phyloP scores from a whole-genome alignment of 1,140 invertebrate species.

The Ephestia elutella region DNA sequence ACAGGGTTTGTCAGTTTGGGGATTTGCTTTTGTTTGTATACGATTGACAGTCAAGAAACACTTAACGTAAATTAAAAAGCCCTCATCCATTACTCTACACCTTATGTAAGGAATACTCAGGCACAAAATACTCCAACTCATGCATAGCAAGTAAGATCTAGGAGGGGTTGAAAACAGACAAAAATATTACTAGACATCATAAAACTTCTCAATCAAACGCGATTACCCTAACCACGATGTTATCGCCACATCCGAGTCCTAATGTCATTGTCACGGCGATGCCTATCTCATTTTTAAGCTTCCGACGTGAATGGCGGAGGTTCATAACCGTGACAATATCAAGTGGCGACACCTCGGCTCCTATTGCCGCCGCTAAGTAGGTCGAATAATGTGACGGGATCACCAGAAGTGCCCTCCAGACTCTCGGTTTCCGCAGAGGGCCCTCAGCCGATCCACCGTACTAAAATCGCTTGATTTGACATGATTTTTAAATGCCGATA shows the following conservation, averaged over 20 bases:
- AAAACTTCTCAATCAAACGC: too few species aligned
- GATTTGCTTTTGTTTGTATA: background rate
- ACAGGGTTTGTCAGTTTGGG: too few species aligned
- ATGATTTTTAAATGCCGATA: conserved; percentile 71
- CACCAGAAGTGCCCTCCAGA: conserved; percentile 46
- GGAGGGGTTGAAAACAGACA: too few species aligned
- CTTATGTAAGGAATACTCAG: too few species aligned
- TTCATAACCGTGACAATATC: conserved; percentile 28
- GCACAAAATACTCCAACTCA: too few species aligned
- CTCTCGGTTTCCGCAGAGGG: conserved; percentile 44
- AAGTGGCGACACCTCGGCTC: conserved; percentile 49
- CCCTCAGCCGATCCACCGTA: conserved; percentile 48
- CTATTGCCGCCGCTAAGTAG: conserved; percentile 58
- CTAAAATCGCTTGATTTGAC: conserved; percentile 72
- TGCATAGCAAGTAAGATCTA: too few species aligned
- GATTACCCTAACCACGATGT: too few species aligned
- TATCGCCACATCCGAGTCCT: too few species aligned
- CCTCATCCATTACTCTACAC: too few species aligned
- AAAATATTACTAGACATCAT: too few species aligned
- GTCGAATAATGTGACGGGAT: conserved; percentile 69
- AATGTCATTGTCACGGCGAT: too few species aligned
- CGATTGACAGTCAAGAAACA: background rate
- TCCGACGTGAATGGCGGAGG: conserved; percentile 5
- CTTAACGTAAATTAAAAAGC: too few species aligned
- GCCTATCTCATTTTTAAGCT: background rate